Percentiles rank a stretch among this genome's conserved stretches.
phyloP scores from a whole-genome alignment of 2,888 invertebrate species.

The Dryadula phaetusa region DNA sequence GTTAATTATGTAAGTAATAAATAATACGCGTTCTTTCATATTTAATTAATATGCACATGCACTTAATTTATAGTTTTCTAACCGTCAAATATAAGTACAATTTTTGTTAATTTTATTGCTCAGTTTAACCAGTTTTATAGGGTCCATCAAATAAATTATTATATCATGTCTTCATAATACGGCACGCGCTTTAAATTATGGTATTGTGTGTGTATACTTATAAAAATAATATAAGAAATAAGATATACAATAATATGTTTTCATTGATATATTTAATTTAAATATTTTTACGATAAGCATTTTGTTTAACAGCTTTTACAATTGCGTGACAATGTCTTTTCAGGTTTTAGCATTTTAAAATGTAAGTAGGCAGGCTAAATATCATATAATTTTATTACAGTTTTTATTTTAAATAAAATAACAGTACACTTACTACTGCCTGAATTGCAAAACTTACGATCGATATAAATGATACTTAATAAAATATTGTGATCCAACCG shows the following conservation, averaged over 20 bases:
- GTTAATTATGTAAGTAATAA: conserved; percentile 14
- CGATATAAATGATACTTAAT: conserved; percentile 9
- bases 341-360: not conserved
- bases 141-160: conserved; percentile 19
- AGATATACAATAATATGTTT: not conserved
- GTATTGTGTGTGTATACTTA: not conserved
- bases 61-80: conserved; percentile 18
- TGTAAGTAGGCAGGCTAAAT: not conserved
- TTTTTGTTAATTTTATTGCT: conserved; percentile 11
- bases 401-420: conserved; percentile 14
- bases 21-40: not conserved
- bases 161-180: conserved; percentile 12
- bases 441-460: conserved; percentile 9
- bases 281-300: not conserved
- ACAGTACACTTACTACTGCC: not conserved
- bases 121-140: conserved; percentile 20
- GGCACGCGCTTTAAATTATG: conserved; percentile 4
- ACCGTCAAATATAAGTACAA: conserved; percentile 13
- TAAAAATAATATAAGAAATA: not conserved
- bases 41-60: conserved; percentile 17
- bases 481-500: conserved; percentile 47
- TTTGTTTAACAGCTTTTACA: not conserved
- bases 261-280: not conserved
- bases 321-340: not conserved
- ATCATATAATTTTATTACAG: not conserved